Percentiles rank a stretch among this genome's conserved stretches.
Evolutionary conservation across 2,113 vertebrate genomes (phyloP).

Genomic region (Lates calcarifer): DNA sequence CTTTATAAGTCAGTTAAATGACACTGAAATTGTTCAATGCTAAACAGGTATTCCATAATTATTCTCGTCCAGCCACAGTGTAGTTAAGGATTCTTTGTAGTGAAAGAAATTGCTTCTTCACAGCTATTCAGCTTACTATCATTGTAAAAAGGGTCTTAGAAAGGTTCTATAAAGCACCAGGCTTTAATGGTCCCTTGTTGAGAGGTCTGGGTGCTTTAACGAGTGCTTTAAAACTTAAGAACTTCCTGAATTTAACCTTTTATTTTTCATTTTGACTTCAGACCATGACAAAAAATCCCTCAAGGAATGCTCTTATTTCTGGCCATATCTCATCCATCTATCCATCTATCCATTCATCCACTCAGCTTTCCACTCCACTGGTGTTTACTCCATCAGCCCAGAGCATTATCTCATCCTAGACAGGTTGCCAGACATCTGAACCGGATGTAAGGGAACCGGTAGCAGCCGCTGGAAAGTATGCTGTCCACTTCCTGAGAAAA

Average conservation of each 20-base stretch:
- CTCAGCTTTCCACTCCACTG: conserved; percentile 18
- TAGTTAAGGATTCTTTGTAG: no score
- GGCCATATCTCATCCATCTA: not conserved
- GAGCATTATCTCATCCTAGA: conserved; percentile 41
- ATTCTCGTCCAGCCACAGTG: no score
- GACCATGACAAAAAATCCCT: not conserved
- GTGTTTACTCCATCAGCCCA: conserved; percentile 28
- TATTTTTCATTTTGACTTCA: not conserved
- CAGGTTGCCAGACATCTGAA: conserved; percentile 46
- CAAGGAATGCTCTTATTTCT: not conserved
- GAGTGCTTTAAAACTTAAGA: not conserved
- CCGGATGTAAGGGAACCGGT: conserved; percentile 44
- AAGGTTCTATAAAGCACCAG: no score
- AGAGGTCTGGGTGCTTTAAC: not conserved
- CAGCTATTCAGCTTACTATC: no score
- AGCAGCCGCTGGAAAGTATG: conserved; percentile 73
- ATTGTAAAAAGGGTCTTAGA: no score
- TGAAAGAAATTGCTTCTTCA: no score
- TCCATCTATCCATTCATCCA: not conserved
- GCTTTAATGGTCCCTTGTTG: not conserved
- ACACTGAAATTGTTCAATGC: no score
- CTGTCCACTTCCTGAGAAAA: conserved; percentile 76
- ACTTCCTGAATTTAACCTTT: not conserved
- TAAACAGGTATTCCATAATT: no score
- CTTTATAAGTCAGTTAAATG: not conserved